Evolutionary conservation across 2,797 vertebrate genomes (phyloP).

Genomic region (Distichodus sexfasciatus): DNA sequence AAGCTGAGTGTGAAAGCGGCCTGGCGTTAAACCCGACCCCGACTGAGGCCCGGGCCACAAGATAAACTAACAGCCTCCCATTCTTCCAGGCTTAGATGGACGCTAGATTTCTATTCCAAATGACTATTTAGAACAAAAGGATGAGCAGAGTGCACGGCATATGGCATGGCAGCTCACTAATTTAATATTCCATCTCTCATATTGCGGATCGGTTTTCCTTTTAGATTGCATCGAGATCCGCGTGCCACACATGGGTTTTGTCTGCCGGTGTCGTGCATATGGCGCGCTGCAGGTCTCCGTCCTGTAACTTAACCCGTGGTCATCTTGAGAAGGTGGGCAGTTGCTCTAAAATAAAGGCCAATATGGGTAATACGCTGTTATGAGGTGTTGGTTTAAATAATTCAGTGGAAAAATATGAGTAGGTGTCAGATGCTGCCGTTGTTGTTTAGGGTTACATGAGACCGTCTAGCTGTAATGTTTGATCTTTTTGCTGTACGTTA

Average conservation of each 20-base stretch:
- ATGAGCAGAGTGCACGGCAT: slow-evolving; percentile 71
- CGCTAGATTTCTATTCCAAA: slow-evolving; percentile 63
- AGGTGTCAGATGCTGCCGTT: too few relatives aligned
- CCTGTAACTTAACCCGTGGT: slow-evolving; percentile 46
- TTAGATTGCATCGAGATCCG: slow-evolving; percentile 56
- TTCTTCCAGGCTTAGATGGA: slow-evolving; percentile 67
- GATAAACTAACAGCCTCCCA: slow-evolving; percentile 66
- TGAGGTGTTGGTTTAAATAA: slow-evolving; percentile 9
- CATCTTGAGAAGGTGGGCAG: slow-evolving; percentile 46
- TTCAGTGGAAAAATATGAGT: too few relatives aligned
- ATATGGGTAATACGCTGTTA: neutral
- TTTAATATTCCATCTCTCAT: slow-evolving; percentile 60
- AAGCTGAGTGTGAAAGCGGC: slow-evolving; percentile 60
- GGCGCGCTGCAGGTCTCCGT: slow-evolving; percentile 16
- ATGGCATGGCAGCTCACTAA: slow-evolving; percentile 78
- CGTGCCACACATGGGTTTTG: slow-evolving; percentile 70
- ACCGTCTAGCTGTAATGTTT: too few relatives aligned
- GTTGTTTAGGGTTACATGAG: too few relatives aligned
- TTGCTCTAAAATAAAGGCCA: slow-evolving; percentile 31
- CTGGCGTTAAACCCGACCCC: slow-evolving; percentile 53
- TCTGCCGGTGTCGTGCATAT: slow-evolving; percentile 42
- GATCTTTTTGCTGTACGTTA: too few relatives aligned
- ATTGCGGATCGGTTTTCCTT: slow-evolving; percentile 68
- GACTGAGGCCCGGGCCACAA: slow-evolving; percentile 49
- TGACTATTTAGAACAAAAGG: slow-evolving; percentile 54